These are phyloP conservation scores for Podocnemis expansa DNA, from an alignment of 2,113 vertebrate species.

Conservation along the genomic window DNA sequence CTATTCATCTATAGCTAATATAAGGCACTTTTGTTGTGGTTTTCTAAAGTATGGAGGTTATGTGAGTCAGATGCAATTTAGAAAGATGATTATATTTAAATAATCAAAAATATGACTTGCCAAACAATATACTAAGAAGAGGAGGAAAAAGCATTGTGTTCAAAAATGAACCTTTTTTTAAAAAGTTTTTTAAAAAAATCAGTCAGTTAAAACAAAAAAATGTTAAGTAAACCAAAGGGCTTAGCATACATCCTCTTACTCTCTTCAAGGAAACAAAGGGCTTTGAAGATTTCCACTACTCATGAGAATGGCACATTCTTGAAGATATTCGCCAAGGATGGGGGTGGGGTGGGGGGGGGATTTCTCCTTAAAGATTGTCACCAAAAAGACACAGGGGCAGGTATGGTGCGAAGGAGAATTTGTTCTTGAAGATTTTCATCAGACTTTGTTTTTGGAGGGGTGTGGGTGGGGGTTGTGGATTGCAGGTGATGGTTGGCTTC, in stretches of 20 bases:
- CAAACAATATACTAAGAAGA: slow-evolving; percentile 62
- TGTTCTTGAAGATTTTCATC: slow-evolving; percentile 61
- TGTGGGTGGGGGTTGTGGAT: background rate
- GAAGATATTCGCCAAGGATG: slow-evolving; percentile 36
- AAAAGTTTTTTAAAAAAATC: slow-evolving; percentile 62
- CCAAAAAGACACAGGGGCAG: slow-evolving; percentile 58
- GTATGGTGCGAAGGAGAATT: slow-evolving; percentile 49
- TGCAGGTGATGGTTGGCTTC: background rate
- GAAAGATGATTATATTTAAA: slow-evolving; percentile 76
- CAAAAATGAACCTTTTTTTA: slow-evolving; percentile 71
- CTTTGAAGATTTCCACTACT: slow-evolving; percentile 56
- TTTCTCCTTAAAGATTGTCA: slow-evolving; percentile 66
- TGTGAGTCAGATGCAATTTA: slow-evolving; percentile 72
- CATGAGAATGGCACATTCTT: slow-evolving; percentile 51
- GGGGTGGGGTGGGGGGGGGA: slow-evolving; percentile 23
- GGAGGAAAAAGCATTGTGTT: slow-evolving; percentile 36
- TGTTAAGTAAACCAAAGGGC: slow-evolving; percentile 70
- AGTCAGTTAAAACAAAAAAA: slow-evolving; percentile 57
- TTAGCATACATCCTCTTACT: slow-evolving; percentile 63
- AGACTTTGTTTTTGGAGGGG: slow-evolving; percentile 8
- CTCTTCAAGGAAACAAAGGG: slow-evolving; percentile 59
- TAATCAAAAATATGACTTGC: slow-evolving; percentile 73
- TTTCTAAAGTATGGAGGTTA: slow-evolving; percentile 73
- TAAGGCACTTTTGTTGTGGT: slow-evolving; percentile 76
- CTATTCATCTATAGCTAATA: slow-evolving; percentile 74